Base-by-base conservation (phyloP, 2,113 vertebrate genomes). In the Porphyrio hochstetteri region DNA sequence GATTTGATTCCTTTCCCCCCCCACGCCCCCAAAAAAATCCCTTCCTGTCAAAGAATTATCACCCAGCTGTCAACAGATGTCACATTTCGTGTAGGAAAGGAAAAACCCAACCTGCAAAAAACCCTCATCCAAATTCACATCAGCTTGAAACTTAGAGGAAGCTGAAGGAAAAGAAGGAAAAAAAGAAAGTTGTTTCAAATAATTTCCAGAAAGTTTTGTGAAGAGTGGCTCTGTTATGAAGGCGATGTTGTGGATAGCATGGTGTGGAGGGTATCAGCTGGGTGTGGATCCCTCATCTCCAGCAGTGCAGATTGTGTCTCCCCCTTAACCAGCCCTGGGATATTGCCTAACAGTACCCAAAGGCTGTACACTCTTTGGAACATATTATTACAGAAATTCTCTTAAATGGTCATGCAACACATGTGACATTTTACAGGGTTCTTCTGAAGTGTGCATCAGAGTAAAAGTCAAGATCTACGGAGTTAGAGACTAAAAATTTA, bases 11-110 rank as follows among this genome's bases (percentile, higher is more conserved):
- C 29, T 42, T 13, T 46, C 11, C 14, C 21, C 7, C 24, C 9
- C 11, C 44, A 46, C n/a, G n/a, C n/a, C 44, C 44, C 44, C 3
- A 4, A 0, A 29, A 64, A 80, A 65, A 11, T 0, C 2, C 3
- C 27, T 85, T 92, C 25, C 71, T 90, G 92, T 90, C 94, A 94
- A 86, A 89, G 63, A 88, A 92, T 74, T 93, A 86, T 92, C 95
- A 83, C 60, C 82, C 93, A 87, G 63, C 82, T 93, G 94, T 88
- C 88, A 95, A 86, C 71, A 90, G 90, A 88, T 80, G 82, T 74
- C 92, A 69, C n/a, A 82, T 82, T 94, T 76, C 40, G 20, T 74
- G 71, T 8, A 36, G 82, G 28, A 82, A 80, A 79, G 50, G 50
- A 93, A 88, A 53, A 89, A 79, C 11, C 7, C 44, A 83, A 72